These are phyloP conservation scores for Ciconia nigra DNA, from an alignment of 2,797 vertebrate genomes.

Conservation along the genomic window DNA sequence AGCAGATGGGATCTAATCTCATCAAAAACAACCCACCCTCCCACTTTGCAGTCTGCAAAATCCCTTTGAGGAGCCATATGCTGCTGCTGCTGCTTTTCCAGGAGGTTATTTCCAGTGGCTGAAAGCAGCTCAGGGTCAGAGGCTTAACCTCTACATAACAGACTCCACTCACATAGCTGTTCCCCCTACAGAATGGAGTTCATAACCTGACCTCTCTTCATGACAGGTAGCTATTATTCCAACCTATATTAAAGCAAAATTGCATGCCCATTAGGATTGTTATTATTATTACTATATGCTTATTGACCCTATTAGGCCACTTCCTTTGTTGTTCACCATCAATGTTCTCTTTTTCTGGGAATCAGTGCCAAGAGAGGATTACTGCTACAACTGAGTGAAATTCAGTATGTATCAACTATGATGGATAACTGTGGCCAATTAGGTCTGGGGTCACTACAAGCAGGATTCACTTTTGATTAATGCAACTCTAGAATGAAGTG, in stretches of 20 bases:
- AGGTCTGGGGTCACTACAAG: neutral
- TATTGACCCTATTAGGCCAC: neutral
- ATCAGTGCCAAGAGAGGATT: neutral
- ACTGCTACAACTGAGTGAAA: neutral
- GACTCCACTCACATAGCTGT: neutral
- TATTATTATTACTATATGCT: neutral
- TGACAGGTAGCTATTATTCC: neutral
- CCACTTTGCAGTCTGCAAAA: neutral
- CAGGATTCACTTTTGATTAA: neutral
- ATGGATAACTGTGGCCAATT: neutral
- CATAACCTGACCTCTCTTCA: neutral
- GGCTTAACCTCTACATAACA: neutral
- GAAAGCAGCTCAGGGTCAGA: neutral
- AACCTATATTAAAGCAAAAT: neutral
- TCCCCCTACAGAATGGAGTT: neutral
- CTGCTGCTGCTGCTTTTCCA: neutral
- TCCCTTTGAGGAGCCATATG: neutral
- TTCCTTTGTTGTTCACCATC: neutral
- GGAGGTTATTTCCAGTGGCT: neutral
- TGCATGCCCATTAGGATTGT: neutral
- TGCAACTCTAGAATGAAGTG: neutral
- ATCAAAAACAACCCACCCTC: neutral
- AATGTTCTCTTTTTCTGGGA: neutral
- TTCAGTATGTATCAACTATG: neutral
- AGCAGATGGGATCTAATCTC: neutral